Conservation (phyloP, 2,888 invertebrate genomes). For the Ichneumoninae sp. region DNA sequence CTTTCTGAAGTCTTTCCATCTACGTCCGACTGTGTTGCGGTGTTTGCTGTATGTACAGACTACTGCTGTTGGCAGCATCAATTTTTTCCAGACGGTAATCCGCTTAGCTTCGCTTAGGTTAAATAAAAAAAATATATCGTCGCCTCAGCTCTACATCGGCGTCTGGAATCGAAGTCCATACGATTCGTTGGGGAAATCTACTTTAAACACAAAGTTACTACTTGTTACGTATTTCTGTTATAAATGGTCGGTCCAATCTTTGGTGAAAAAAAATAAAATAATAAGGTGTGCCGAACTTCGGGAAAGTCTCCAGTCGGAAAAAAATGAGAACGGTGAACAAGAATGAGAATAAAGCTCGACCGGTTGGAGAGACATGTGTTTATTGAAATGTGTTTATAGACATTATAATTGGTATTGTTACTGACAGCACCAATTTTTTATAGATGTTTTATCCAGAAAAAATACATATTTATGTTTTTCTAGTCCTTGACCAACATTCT, state of each 20-base stretch:
- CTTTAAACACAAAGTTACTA: background rate
- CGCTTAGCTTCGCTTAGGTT: constrained; percentile 46
- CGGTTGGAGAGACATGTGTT: constrained; percentile 2
- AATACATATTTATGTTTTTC: no score
- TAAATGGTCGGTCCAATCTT: background rate
- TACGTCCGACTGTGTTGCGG: constrained; percentile 6
- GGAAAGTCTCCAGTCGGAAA: background rate
- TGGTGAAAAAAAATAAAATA: background rate
- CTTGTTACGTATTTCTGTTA: background rate
- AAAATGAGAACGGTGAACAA: background rate
- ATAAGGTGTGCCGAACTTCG: background rate
- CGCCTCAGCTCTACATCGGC: constrained; percentile 17
- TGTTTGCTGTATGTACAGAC: background rate
- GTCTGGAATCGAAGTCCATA: no score
- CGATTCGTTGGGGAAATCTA: no score
- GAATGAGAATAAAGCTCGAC: constrained; percentile 20
- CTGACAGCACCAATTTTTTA: constrained; percentile 45
- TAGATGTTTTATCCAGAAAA: background rate
- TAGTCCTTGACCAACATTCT: no score
- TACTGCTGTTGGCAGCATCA: constrained; percentile 37
- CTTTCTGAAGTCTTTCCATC: constrained; percentile 32
- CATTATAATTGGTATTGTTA: background rate
- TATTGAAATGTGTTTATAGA: constrained; percentile 43
- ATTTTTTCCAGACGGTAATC: constrained; percentile 55
- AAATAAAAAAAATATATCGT: no score